A percentile compares a stretch with the other conserved stretches of the same genome.
These are phyloP conservation scores for Hippolais icterina DNA, from an alignment of 2,113 vertebrate species.

Conservation along the genomic window DNA sequence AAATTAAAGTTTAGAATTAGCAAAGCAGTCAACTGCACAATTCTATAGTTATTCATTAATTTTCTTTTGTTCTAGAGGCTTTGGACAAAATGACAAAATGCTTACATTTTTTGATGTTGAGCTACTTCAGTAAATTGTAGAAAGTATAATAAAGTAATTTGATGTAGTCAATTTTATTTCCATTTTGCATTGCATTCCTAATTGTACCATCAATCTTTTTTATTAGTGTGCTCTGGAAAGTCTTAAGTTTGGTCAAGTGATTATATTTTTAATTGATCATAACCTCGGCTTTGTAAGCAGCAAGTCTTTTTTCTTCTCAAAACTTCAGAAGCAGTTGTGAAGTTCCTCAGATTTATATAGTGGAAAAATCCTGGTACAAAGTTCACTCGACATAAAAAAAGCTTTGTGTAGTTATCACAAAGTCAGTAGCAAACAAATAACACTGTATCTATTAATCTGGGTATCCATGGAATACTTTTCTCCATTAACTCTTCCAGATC, in stretches of 20 bases:
- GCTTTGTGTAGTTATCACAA: neutral
- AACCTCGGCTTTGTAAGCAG: neutral
- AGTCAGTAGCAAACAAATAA: neutral
- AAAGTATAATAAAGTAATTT: neutral
- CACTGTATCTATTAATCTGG: neutral
- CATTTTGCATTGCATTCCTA: neutral
- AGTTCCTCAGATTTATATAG: neutral
- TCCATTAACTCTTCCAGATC: neutral
- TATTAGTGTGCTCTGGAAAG: neutral
- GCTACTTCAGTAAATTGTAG: neutral
- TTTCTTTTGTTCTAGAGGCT: neutral
- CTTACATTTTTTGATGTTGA: neutral
- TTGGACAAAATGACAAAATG: neutral
- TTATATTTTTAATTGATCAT: neutral
- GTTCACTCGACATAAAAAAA: neutral
- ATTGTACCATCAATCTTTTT: neutral
- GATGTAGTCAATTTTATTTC: neutral
- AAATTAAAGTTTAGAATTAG: neutral
- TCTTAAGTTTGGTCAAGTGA: neutral
- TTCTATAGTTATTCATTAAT: neutral
- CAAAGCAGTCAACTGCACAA: neutral
- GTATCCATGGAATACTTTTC: neutral
- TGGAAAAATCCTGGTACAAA: neutral
- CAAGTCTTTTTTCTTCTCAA: neutral
- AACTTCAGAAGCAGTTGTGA: neutral